Base-by-base conservation (phyloP, 2,888 invertebrate species). In the Teleiodes luculella region DNA sequence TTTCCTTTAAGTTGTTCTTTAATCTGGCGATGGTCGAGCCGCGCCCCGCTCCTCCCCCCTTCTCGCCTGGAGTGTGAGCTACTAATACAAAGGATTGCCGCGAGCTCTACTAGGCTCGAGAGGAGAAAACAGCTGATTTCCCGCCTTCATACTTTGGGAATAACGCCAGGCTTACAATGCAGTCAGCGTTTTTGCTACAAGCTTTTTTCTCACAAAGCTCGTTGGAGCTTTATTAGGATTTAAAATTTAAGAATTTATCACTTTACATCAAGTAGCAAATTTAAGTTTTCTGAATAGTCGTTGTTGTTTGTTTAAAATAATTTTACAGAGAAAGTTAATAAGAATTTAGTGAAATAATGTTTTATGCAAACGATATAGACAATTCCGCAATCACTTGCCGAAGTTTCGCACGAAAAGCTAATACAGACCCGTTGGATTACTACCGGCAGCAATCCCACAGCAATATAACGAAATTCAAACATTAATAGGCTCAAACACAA, bases 1-100 rank as follows among this genome's bases (percentile, higher is more conserved):
- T 89, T 89, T 84, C 84, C 84, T 87, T 86, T 86, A 87, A 89
- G 88, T 86, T 86, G 82, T 86, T 86, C 85, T 87, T 86, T 84
- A 86, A 87, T 86, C 83, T 81, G 79, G 82, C 78, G 68, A 81
- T 80, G 77, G 78, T 70, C 74, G 72, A 65, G 52, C 47, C 52
- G 62, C 59, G 56, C 65, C 61, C 64, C 63, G 62, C 52, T 56
- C 56, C 65, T 61, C 64, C 63, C 63, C 52, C 55, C 55, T 54
- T 55, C 43, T 55, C 43, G 51, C 50, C 41, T 46, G 43, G 33
- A 48, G 36, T 54, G 48, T 54, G 49, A 41, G 39, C 39, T 41
- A 41, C 39, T 11, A 20, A 54, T 39, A 53, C 50, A 53, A 52
- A 56, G 50, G 57, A 58, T 50, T 41, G 46, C 52, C 10, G 20